Evolutionary conservation across 2,797 vertebrate species (phyloP).

Genomic region (Darevskia nairensis): DNA sequence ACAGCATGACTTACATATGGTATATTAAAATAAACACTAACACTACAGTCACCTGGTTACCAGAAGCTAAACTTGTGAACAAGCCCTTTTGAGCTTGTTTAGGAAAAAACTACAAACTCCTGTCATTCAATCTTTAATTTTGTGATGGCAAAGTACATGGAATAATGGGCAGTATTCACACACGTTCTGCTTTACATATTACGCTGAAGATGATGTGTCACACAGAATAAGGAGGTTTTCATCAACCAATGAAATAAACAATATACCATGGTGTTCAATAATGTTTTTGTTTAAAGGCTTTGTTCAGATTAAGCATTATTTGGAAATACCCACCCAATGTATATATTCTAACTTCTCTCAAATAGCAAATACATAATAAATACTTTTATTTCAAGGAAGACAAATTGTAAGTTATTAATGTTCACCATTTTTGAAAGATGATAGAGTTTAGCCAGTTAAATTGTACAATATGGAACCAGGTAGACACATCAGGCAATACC

Average conservation of each 20-base stretch:
- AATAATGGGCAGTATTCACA: slow-evolving; percentile 19
- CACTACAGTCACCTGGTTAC: slow-evolving; percentile 55
- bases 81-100: slow-evolving; percentile 32
- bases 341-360: slow-evolving; percentile 19
- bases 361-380: background rate
- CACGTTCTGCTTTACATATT: slow-evolving; percentile 32
- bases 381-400: slow-evolving; percentile 22
- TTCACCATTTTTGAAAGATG: background rate
- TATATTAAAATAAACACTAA: slow-evolving; percentile 60
- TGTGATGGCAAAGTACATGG: slow-evolving; percentile 34
- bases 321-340: background rate
- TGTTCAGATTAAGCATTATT: slow-evolving; percentile 33
- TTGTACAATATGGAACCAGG: background rate
- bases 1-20: slow-evolving; percentile 34
- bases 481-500: background rate
- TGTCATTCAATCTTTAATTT: slow-evolving; percentile 45
- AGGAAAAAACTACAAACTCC: slow-evolving; percentile 49
- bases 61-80: slow-evolving; percentile 55
- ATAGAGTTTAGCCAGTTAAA: background rate
- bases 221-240: slow-evolving; percentile 18
- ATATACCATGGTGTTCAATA: slow-evolving; percentile 36
- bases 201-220: slow-evolving; percentile 35
- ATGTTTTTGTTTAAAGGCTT: background rate
- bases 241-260: slow-evolving; percentile 53
- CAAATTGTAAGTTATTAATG: slow-evolving; percentile 8